These are phyloP conservation scores for Baronia brevicornis DNA, from an alignment of 2,888 invertebrate species.

Conservation along the genomic window DNA sequence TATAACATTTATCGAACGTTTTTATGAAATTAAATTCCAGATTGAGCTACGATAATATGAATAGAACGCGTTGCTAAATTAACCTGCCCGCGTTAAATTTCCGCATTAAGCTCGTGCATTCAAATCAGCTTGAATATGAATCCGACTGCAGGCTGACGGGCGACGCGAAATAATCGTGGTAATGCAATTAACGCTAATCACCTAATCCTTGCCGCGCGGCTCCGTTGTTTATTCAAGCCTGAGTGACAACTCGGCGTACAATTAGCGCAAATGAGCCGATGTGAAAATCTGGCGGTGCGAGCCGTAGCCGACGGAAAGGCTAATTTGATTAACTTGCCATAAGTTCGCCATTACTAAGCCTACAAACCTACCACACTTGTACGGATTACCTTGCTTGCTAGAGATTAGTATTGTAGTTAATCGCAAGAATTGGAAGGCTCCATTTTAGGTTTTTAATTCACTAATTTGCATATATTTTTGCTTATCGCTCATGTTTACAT, in stretches of 20 bases:
- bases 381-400: too few relatives aligned
- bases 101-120: slow-evolving; percentile 30
- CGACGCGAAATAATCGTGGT: slow-evolving; percentile 70
- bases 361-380: slow-evolving; percentile 16
- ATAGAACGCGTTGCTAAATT: slow-evolving; percentile 3
- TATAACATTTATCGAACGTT: too few relatives aligned
- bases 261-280: slow-evolving; percentile 75
- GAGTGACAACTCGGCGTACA: slow-evolving; percentile 75
- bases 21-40: slow-evolving; percentile 8
- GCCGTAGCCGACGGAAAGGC: slow-evolving; percentile 30
- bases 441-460: too few relatives aligned
- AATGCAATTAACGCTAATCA: slow-evolving; percentile 73
- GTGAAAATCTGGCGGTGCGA: slow-evolving; percentile 67
- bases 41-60: slow-evolving; percentile 3
- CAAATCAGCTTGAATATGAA: slow-evolving; percentile 61
- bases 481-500: too few relatives aligned
- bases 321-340: slow-evolving; percentile 70
- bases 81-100: slow-evolving; percentile 10
- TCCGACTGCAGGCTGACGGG: slow-evolving; percentile 57
- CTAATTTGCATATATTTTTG: too few relatives aligned
- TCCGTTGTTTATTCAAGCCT: slow-evolving; percentile 74
- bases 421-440: too few relatives aligned
- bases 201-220: slow-evolving; percentile 71
- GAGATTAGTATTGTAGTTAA: too few relatives aligned
- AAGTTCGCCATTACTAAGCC: slow-evolving; percentile 54